Percentiles rank a stretch among this genome's conserved stretches.
Conservation (phyloP, 1,140 invertebrate species). For the Pseudomyrmex dendroicus region DNA sequence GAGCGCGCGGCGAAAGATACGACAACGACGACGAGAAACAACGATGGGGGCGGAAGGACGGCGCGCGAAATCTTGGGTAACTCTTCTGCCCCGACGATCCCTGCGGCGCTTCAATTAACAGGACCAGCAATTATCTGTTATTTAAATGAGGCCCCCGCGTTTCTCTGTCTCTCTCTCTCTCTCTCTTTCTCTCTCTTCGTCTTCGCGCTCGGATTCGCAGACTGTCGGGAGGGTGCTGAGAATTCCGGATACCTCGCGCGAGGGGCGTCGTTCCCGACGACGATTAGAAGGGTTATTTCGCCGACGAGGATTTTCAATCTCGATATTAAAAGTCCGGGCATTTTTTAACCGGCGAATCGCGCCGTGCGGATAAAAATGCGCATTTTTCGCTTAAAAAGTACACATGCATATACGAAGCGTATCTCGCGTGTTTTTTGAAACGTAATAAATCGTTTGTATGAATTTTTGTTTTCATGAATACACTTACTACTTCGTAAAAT, state of each 20-base stretch:
- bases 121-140: constrained; percentile 83
- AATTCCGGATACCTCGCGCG: constrained; percentile 28
- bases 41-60: constrained; percentile 53
- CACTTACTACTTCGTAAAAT: too few relatives aligned
- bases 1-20: constrained; percentile 51
- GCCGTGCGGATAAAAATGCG: not conserved
- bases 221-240: constrained; percentile 13
- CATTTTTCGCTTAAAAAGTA: not conserved
- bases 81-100: constrained; percentile 75
- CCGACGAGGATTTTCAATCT: constrained; percentile 38
- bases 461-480: too few relatives aligned
- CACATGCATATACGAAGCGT: too few relatives aligned
- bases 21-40: constrained; percentile 21
- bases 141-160: constrained; percentile 79
- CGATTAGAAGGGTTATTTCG: constrained; percentile 57
- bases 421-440: too few relatives aligned
- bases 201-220: constrained; percentile 72
- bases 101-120: constrained; percentile 81
- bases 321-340: constrained; percentile 1
- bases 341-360: constrained; percentile 7
- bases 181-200: constrained; percentile 54
- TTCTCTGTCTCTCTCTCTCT: too few relatives aligned
- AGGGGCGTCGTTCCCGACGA: not conserved
- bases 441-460: too few relatives aligned
- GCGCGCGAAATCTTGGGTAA: constrained; percentile 78